Conservation (phyloP, 2,797 vertebrate species). For the Hemitrygon akajei region DNA sequence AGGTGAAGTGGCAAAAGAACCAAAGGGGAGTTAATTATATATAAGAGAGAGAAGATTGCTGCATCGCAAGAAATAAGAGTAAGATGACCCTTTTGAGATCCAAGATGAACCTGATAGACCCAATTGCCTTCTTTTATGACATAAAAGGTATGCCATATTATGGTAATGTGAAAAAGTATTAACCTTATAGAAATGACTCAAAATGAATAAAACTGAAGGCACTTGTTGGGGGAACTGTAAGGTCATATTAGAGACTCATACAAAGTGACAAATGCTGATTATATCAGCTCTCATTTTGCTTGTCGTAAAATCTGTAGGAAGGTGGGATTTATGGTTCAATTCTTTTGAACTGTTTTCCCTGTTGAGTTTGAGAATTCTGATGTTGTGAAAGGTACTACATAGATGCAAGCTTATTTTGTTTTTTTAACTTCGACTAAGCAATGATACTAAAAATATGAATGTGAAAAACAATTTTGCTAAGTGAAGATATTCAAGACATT, state of each 20-base stretch:
- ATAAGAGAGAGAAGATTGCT: too few relatives aligned
- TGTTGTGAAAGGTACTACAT: not conserved
- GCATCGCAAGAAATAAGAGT: too few relatives aligned
- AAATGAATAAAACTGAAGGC: not conserved
- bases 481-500: not conserved
- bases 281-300: not conserved
- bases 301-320: not conserved
- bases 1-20: too few relatives aligned
- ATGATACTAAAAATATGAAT: not conserved
- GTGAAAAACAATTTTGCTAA: not conserved
- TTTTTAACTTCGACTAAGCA: not conserved
- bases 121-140: too few relatives aligned
- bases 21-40: too few relatives aligned
- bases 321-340: not conserved
- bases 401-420: not conserved
- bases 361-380: not conserved
- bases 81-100: too few relatives aligned
- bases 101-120: too few relatives aligned
- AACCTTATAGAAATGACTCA: not conserved
- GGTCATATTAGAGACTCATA: not conserved
- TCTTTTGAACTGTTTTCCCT: not conserved
- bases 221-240: not conserved
- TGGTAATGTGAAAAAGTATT: not conserved
- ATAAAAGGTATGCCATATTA: not conserved
- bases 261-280: not conserved